phyloP scores from a whole-genome alignment of 2,888 invertebrate species.

The Trissolcus brochymenae region DNA sequence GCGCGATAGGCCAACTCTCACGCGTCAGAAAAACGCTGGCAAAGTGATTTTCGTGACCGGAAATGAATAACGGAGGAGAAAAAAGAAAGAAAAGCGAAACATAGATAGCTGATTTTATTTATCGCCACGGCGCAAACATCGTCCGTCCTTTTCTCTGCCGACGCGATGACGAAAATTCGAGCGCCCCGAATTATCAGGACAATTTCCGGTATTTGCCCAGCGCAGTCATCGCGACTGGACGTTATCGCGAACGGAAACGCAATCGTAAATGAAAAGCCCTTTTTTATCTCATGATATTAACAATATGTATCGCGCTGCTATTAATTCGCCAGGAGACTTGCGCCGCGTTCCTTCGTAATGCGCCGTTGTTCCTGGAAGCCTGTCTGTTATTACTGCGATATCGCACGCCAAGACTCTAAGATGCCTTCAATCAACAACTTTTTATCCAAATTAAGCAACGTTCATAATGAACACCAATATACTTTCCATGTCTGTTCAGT shows the following conservation, averaged over 20 bases:
- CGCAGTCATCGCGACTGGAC: conserved; percentile 27
- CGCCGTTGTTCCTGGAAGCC: conserved; percentile 68
- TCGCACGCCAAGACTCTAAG: conserved; percentile 61
- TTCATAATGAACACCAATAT: no score
- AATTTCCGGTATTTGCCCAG: conserved; percentile 51
- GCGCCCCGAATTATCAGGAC: conserved; percentile 33
- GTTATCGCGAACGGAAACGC: conserved; percentile 45
- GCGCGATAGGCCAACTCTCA: conserved; percentile 37
- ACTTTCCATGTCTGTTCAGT: no score
- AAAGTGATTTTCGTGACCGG: conserved; percentile 53
- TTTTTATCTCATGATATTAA: conserved; percentile 25
- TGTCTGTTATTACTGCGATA: conserved; percentile 64
- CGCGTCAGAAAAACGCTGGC: conserved; percentile 31
- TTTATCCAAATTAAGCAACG: conserved; percentile 19
- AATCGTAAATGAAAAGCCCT: conserved; percentile 35
- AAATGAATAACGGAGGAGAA: conserved; percentile 41
- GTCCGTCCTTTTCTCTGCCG: background rate
- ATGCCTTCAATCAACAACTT: conserved; percentile 52
- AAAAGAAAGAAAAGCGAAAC: conserved; percentile 3
- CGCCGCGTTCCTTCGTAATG: conserved; percentile 65
- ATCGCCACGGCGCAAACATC: conserved; percentile 37
- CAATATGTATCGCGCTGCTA: conserved; percentile 57
- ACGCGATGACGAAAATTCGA: conserved; percentile 28
- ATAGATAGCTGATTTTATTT: conserved; percentile 28
- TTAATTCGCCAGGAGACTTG: conserved; percentile 60